Percentiles rank a stretch among this genome's conserved stretches.
phyloP scores from a whole-genome alignment of 2,888 invertebrate species.

The Linnaemya tessellans region DNA sequence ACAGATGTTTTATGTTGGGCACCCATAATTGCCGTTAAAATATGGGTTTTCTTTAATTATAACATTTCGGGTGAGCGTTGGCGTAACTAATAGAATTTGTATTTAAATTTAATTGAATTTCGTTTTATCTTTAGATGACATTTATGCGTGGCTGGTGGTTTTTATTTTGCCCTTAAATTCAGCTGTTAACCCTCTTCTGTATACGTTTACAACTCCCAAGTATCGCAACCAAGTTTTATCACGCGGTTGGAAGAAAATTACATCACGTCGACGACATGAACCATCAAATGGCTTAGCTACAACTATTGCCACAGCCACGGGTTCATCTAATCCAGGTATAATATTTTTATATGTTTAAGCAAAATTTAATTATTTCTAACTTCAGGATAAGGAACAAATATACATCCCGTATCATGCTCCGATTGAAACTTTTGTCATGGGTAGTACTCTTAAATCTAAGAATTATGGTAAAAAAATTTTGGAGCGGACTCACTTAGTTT shows the following conservation, averaged over 20 bases:
- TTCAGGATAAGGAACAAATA: too few relatives aligned
- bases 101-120: constrained; percentile 27
- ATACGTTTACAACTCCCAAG: constrained; percentile 88
- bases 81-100: background rate
- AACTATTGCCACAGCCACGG: constrained; percentile 80
- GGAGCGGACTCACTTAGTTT: too few relatives aligned
- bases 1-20: constrained; percentile 89
- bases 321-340: constrained; percentile 80
- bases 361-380: background rate
- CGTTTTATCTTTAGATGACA: constrained; percentile 84
- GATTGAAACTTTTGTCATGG: too few relatives aligned
- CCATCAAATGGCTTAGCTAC: constrained; percentile 79
- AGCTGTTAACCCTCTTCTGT: constrained; percentile 87
- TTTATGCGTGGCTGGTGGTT: constrained; percentile 87
- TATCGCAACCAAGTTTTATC: constrained; percentile 85
- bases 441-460: too few relatives aligned
- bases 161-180: constrained; percentile 88
- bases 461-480: too few relatives aligned
- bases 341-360: background rate
- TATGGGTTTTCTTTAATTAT: constrained; percentile 85
- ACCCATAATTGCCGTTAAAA: constrained; percentile 87
- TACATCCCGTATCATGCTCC: too few relatives aligned
- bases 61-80: constrained; percentile 84
- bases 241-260: constrained; percentile 83
- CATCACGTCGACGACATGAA: constrained; percentile 81